Evolutionary conservation across 2,888 invertebrate species (phyloP).

Genomic region (Apamea anceps): DNA sequence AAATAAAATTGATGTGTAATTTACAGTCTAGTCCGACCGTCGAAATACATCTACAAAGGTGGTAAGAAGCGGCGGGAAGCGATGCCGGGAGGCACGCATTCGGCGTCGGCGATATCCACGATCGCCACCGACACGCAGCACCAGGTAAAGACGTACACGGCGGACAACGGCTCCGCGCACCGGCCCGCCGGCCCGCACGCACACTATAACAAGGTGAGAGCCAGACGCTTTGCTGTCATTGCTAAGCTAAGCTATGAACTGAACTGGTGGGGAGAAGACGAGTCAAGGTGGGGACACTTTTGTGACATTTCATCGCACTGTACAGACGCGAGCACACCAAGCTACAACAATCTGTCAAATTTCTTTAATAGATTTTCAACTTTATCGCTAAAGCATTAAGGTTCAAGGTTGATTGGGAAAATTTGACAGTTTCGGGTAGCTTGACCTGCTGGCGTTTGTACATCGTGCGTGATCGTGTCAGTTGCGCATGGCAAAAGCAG

Average conservation of each 20-base stretch:
- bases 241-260: conserved; percentile 63
- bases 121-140: conserved; percentile 93
- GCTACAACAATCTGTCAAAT: too few relatives aligned
- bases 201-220: conserved; percentile 97
- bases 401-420: too few relatives aligned
- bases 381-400: too few relatives aligned
- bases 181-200: conserved; percentile 94
- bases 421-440: too few relatives aligned
- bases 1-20: neutral
- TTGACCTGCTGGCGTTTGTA: too few relatives aligned
- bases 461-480: neutral
- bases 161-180: conserved; percentile 96
- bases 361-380: too few relatives aligned
- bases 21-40: conserved; percentile 85
- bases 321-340: neutral
- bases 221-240: conserved; percentile 84
- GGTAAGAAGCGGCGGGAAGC: conserved; percentile 88
- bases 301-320: neutral
- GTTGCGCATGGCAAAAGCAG: neutral
- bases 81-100: conserved; percentile 75
- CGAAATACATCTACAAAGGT: conserved; percentile 87
- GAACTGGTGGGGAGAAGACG: conserved; percentile 14
- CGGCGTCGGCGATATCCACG: conserved; percentile 88
- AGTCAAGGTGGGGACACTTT: neutral
- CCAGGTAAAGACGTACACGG: conserved; percentile 99